Percentiles rank a stretch among this genome's conserved stretches.
Conservation (phyloP, 2,113 vertebrate species). For the Micromys minutus region DNA sequence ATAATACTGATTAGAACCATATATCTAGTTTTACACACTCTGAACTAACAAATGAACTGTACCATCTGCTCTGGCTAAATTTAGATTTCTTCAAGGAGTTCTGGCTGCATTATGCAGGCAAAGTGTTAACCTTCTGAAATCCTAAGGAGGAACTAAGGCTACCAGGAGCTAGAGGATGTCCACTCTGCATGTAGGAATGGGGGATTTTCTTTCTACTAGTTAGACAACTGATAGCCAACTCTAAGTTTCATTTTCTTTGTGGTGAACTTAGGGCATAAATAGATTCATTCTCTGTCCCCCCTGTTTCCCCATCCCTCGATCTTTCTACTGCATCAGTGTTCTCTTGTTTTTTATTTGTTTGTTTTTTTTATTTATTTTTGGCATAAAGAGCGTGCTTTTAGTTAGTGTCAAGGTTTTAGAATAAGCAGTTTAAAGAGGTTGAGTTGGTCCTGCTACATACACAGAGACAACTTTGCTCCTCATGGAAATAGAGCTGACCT, state of each 20-base stretch:
- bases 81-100: neutral
- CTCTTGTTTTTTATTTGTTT: constrained; percentile 55
- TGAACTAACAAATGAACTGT: neutral
- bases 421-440: neutral
- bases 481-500: neutral
- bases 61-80: neutral
- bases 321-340: neutral
- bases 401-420: constrained; percentile 14
- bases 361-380: too few species aligned
- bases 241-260: neutral
- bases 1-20: constrained; percentile 60
- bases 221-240: neutral
- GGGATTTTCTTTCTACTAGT: neutral
- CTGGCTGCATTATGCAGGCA: neutral
- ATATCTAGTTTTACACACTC: neutral
- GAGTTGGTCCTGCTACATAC: neutral
- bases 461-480: neutral
- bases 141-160: neutral
- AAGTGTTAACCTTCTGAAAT: neutral
- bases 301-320: neutral
- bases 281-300: neutral
- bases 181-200: neutral
- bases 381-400: constrained; percentile 7
- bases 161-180: fast-evolving
- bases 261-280: neutral